Base-by-base conservation (phyloP, 2,888 invertebrate species). In the Harpagoxenus sublaevis region DNA sequence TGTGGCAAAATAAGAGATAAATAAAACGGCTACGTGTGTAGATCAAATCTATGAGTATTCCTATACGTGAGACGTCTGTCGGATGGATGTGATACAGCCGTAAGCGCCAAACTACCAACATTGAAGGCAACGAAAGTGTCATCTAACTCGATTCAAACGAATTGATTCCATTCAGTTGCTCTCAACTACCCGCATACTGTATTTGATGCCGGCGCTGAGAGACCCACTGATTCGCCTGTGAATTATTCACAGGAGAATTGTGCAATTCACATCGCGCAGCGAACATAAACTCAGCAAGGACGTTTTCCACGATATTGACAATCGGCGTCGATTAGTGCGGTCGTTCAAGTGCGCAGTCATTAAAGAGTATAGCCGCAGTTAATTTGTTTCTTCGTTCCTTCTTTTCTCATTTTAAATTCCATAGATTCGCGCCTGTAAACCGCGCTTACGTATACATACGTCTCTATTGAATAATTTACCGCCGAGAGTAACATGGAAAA, bases 241-340 rank as follows among this genome's bases (percentile, higher is more conserved):
- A 71, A 87, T 79, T 86, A 85, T 88, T 87, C 87, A 86, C 85
- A 86, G 62, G 55, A 68, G 83, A 68, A 75, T 84, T 86, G 86
- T 88, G 83, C 71, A 81, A 79, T 62, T 39, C 42, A 77, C 78
- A 87, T 90, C 57, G 90, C 87, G 90, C 90, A 87, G 86, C 88
- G 90, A 91, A 92, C 87, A 83, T 73, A 83, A 85, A 87, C 88
- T 78, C 82, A 10, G 28, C 73, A 79, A 79, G 48, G n/a, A 79
- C 45, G 60, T 73, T 45, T 71, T 23, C 12, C 48, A 57, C 78
- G 55, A n/a, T 79, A 71, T 70, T 71, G 60, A 71, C 71, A 77
- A 28, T 18, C 18, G 51, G 10, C 9, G 62, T 51, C 2, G 31
- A 28, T 78, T 57, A 55, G 45, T 68, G 45, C 18, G 23, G 8